These are phyloP conservation scores for Nesogale talazaci DNA, from an alignment of 2,113 vertebrate genomes.

Conservation along the genomic window DNA sequence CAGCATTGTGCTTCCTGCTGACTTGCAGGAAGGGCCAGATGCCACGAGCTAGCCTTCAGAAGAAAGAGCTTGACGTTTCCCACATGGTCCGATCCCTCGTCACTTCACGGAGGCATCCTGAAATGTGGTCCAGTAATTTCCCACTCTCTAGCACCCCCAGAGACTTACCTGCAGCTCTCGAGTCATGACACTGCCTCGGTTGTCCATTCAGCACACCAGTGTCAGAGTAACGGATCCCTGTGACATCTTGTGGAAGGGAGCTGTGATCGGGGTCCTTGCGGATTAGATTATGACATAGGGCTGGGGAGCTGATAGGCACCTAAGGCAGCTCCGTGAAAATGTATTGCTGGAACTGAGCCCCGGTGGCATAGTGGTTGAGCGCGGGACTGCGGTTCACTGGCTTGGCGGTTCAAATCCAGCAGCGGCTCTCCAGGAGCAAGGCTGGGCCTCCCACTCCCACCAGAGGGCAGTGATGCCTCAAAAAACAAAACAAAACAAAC, in stretches of 20 bases:
- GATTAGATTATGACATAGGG: neutral
- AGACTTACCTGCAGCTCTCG: neutral
- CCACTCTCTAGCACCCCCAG: neutral
- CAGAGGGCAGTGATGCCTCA: too few species aligned
- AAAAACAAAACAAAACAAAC: too few species aligned
- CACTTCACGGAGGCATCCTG: neutral
- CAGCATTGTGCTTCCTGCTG: neutral
- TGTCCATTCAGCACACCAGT: neutral
- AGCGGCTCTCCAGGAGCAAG: too few species aligned
- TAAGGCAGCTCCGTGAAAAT: neutral
- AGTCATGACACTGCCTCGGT: neutral
- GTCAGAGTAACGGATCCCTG: neutral
- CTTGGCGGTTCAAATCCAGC: too few species aligned
- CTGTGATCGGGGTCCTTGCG: too few species aligned
- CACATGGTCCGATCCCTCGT: too few species aligned
- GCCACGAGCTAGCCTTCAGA: neutral
- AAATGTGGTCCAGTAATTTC: neutral
- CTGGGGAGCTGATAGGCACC: neutral
- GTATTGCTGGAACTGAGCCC: too few species aligned
- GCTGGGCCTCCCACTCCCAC: too few species aligned
- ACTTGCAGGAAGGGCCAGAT: neutral
- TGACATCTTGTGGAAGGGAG: neutral
- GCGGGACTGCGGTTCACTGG: too few species aligned
- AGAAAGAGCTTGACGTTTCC: neutral
- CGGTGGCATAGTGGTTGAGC: too few species aligned